Conservation (phyloP, 2,888 invertebrate genomes). For the Hirtodrosophila confusa region DNA sequence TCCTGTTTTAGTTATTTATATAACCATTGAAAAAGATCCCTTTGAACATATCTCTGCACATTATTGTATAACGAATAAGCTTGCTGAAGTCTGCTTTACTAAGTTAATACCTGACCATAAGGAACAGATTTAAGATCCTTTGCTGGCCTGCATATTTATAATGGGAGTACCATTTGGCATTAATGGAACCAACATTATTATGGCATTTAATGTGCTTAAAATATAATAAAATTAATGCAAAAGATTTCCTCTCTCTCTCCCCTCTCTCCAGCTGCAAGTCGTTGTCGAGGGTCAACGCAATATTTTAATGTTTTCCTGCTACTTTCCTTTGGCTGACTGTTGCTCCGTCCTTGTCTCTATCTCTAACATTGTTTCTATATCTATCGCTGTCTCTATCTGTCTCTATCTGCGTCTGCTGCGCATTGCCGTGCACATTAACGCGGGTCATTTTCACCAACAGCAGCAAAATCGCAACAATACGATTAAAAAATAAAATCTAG, state of each 20-base stretch:
- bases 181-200: constrained; percentile 20
- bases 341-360: not conserved
- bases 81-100: too few species aligned
- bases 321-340: constrained; percentile 8
- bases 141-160: constrained; percentile 15
- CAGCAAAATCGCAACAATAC: constrained; percentile 59
- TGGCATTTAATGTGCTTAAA: constrained; percentile 43
- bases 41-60: too few species aligned
- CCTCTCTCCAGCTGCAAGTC: constrained; percentile 41
- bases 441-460: constrained; percentile 68
- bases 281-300: constrained; percentile 29
- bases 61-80: too few species aligned
- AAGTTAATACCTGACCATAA: constrained; percentile 14
- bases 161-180: constrained; percentile 27
- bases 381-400: constrained; percentile 3
- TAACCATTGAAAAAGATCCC: too few species aligned
- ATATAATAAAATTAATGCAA: constrained; percentile 56
- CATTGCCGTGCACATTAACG: constrained; percentile 63
- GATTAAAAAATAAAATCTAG: constrained; percentile 29
- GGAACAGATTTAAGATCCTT: constrained; percentile 11
- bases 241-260: constrained; percentile 28
- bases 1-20: too few species aligned
- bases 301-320: constrained; percentile 53
- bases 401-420: constrained; percentile 28
- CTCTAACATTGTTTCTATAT: constrained; percentile 2